Conservation (phyloP, 2,888 invertebrate species). For the Brachypterus glaber region DNA sequence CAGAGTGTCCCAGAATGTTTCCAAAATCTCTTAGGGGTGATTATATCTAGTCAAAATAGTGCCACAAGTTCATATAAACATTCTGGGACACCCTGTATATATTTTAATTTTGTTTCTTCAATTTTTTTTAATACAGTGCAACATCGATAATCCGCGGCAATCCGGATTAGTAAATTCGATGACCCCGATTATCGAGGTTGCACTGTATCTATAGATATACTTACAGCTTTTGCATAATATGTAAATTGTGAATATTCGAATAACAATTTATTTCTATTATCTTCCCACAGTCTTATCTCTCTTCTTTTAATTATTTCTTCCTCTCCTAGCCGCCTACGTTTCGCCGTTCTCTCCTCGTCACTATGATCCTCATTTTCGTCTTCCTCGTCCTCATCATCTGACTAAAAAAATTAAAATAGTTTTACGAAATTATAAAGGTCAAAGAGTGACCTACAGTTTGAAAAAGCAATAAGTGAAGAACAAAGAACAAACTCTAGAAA, state of each 20-base stretch:
- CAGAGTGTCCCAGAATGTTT: too few relatives aligned
- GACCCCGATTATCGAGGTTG: too few relatives aligned
- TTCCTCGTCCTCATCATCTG: conserved; percentile 40
- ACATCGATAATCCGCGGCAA: too few relatives aligned
- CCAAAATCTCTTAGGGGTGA: too few relatives aligned
- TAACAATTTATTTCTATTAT: conserved; percentile 68
- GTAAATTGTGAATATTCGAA: conserved; percentile 89
- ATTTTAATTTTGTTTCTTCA: too few relatives aligned
- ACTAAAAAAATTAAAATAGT: conserved; percentile 21
- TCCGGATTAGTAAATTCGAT: too few relatives aligned
- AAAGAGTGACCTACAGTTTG: not conserved
- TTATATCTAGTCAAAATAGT: not conserved
- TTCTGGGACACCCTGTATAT: too few relatives aligned
- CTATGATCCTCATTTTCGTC: conserved; percentile 38
- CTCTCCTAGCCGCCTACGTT: conserved; percentile 49
- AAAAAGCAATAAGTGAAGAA: not conserved
- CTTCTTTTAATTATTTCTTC: conserved; percentile 54
- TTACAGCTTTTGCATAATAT: conserved; percentile 71
- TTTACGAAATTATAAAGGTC: not conserved
- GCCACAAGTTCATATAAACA: too few relatives aligned
- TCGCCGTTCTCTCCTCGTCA: conserved; percentile 44
- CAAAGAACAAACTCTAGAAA: too few relatives aligned
- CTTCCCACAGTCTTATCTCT: conserved; percentile 72
- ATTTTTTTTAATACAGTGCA: too few relatives aligned
- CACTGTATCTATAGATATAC: too few relatives aligned